Base-by-base conservation (phyloP, 1,140 invertebrate species). In the Ceratina japonica region DNA sequence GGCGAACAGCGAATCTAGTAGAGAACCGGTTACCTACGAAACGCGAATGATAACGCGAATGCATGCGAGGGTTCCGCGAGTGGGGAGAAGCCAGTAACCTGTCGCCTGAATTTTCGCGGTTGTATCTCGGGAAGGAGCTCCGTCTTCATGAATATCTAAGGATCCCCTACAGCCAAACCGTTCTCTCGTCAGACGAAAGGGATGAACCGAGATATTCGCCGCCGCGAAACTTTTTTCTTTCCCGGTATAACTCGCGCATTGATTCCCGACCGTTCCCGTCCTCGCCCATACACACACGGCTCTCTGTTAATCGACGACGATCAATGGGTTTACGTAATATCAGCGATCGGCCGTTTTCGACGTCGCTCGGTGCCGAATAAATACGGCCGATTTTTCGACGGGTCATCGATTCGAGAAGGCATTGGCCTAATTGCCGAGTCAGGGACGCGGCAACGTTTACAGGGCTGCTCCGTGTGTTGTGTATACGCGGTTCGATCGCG, bases 351-450 rank as follows among this genome's bases (percentile, higher is more conserved):
- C 12, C 18, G 2, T 10, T 13, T 1, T 10, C 22, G 16, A 16
- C 12, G 13, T 16, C 2, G 24, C 5, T 27, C 37, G 37, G 5
- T 44, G 0, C 37, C 15, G 56, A 61, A 72, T 72, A 72, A 49
- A 70, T 31, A 31, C 16, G 31, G 18, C 44, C 12, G 22, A 72
- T 72, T 77, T 77, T 77, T 78, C 69, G 62, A 16, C 31, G 51
- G 72, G 72, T 80, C 78, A 68, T 80, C 72, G 78, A 69, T 80
- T 62, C 49, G 49, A 15, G 18, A 18, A 80, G 73, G 59, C 79
- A 80, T 80, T 80, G 79, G 51, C 79, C 79, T 70, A 80, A 80
- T 80, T 80, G 65, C 13, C 74, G 31, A 76, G 65, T 76, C 73
- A 80, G 74, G 74, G 78, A 74, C 76, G 70, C 66, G 18, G 13